Evolutionary conservation across 2,888 invertebrate genomes (phyloP).

Genomic region (Bembecia ichneumoniformis): DNA sequence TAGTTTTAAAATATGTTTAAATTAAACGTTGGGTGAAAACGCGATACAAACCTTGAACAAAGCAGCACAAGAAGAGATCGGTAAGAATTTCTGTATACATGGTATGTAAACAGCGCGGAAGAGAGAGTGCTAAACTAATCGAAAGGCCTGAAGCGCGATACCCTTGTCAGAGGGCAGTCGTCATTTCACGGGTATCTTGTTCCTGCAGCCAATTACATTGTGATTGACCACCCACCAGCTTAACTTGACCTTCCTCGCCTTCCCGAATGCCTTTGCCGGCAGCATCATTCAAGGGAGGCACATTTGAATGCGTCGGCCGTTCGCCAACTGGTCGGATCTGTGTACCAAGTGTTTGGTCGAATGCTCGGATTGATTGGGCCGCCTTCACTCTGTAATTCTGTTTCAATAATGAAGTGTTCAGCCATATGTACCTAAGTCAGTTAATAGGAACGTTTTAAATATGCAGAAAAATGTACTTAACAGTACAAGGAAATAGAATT

Average conservation of each 20-base stretch:
- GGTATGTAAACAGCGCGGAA: background rate
- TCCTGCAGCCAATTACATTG: slow-evolving; percentile 61
- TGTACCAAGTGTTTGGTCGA: slow-evolving; percentile 52
- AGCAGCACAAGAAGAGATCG: background rate
- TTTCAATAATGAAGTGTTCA: slow-evolving; percentile 50
- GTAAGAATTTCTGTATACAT: slow-evolving; percentile 12
- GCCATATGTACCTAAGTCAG: background rate
- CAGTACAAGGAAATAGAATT: too few species aligned
- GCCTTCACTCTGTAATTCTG: slow-evolving; percentile 32
- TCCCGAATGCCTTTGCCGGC: slow-evolving; percentile 3
- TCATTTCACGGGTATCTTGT: slow-evolving; percentile 67
- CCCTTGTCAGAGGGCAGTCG: slow-evolving; percentile 61
- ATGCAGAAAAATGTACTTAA: background rate
- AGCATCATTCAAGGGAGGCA: slow-evolving; percentile 8
- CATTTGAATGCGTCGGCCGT: slow-evolving; percentile 22
- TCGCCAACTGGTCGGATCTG: slow-evolving; percentile 21
- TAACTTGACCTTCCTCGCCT: slow-evolving; percentile 18
- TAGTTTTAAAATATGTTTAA: too few species aligned
- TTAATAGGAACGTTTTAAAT: background rate
- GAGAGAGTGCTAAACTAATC: slow-evolving; percentile 35
- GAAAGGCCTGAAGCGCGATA: slow-evolving; percentile 44
- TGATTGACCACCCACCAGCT: slow-evolving; percentile 48
- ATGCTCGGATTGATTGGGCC: slow-evolving; percentile 56
- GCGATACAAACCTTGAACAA: too few species aligned
- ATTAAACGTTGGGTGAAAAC: too few species aligned